phyloP scores from a whole-genome alignment of 2,888 invertebrate species.

The Drosophila limbata region DNA sequence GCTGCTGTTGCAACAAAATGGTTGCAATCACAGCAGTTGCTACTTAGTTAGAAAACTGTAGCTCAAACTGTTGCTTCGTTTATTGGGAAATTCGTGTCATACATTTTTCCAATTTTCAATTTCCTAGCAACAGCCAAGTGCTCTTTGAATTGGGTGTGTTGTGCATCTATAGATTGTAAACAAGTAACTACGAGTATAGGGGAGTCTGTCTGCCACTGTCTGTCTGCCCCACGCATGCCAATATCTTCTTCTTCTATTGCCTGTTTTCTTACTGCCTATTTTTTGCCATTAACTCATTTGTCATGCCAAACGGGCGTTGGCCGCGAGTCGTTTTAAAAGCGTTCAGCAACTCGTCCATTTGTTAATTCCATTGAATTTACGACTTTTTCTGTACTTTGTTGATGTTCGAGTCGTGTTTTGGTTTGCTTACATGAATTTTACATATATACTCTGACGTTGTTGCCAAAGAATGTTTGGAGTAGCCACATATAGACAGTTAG shows the following conservation, averaged over 20 bases:
- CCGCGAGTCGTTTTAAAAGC: slow-evolving; percentile 67
- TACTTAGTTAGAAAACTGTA: slow-evolving; percentile 42
- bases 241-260: slow-evolving; percentile 22
- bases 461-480: slow-evolving; percentile 13
- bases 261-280: slow-evolving; percentile 3
- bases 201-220: background rate
- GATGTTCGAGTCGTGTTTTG: slow-evolving; percentile 32
- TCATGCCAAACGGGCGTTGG: slow-evolving; percentile 45
- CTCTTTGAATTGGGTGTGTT: slow-evolving; percentile 46
- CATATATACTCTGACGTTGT: slow-evolving; percentile 14
- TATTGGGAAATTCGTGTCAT: slow-evolving; percentile 25
- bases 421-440: slow-evolving; percentile 26
- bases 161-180: background rate
- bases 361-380: slow-evolving; percentile 61
- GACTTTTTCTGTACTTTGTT: slow-evolving; percentile 31
- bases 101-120: slow-evolving; percentile 17
- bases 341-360: slow-evolving; percentile 50
- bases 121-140: slow-evolving; percentile 3
- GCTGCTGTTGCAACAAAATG: slow-evolving; percentile 67
- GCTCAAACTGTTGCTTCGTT: slow-evolving; percentile 31
- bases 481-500: background rate
- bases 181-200: background rate
- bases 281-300: slow-evolving; percentile 35
- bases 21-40: slow-evolving; percentile 66
- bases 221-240: slow-evolving; percentile 32